Conservation (phyloP, 2,113 vertebrate genomes). For the Mungos mungo region DNA sequence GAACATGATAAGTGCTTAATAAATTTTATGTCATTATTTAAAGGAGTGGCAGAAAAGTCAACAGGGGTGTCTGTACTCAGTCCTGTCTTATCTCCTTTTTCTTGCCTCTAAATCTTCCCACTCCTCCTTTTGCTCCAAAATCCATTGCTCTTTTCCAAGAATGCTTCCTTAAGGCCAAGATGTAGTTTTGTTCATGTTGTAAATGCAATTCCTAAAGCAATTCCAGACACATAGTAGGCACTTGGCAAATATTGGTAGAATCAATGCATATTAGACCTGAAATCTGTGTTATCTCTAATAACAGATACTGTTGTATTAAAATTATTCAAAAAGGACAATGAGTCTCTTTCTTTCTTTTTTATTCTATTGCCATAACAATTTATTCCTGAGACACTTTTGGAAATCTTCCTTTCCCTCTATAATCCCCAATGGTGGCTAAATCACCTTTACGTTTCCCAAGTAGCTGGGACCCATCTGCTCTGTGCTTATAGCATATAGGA, state of each 20-base stretch:
- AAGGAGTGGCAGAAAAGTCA: neutral
- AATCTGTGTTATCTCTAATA: neutral
- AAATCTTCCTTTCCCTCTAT: neutral
- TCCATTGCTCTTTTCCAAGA: neutral
- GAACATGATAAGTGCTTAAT: neutral
- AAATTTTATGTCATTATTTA: conserved; percentile 20
- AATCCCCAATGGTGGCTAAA: neutral
- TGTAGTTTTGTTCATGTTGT: neutral
- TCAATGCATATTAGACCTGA: neutral
- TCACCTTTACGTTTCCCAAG: neutral
- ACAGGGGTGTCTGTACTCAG: neutral
- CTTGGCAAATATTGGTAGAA: neutral
- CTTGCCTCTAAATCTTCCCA: neutral
- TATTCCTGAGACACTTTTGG: neutral
- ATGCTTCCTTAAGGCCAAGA: neutral
- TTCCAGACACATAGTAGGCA: neutral
- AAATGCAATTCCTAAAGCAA: neutral
- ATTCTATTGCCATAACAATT: neutral
- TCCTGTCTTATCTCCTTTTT: neutral
- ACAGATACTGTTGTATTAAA: neutral
- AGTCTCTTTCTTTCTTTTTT: neutral
- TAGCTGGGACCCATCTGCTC: neutral
- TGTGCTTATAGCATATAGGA: neutral
- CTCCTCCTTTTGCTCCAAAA: neutral
- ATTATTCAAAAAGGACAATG: neutral